These are phyloP conservation scores for Pollachius pollachius DNA, from an alignment of 2,113 vertebrate genomes.

Conservation along the genomic window DNA sequence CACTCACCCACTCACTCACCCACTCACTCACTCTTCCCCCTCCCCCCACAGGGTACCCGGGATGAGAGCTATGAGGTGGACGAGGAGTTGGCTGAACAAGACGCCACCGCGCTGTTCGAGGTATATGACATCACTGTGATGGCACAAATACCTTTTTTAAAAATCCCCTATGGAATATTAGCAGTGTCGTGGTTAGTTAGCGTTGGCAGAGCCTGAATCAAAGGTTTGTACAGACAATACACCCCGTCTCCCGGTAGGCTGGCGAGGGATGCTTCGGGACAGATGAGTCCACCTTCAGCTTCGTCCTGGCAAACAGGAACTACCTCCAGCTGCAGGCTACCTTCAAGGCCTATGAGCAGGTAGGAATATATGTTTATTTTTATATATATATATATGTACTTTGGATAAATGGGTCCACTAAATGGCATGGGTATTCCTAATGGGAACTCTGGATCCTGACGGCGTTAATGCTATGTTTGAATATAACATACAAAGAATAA, in stretches of 20 bases:
- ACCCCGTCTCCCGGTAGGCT: conserved; percentile 49
- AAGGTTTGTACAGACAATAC: too few species aligned
- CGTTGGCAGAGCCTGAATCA: too few species aligned
- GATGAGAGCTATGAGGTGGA: conserved; percentile 77
- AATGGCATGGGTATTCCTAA: background rate
- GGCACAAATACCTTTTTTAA: background rate
- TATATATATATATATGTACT: too few species aligned
- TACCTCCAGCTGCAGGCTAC: conserved; percentile 78
- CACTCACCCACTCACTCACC: background rate
- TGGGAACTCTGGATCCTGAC: background rate
- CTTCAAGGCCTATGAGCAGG: conserved; percentile 78
- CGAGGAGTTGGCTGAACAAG: conserved; percentile 70
- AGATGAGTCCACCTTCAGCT: conserved; percentile 78
- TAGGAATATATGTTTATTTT: too few species aligned
- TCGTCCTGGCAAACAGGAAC: conserved; percentile 72
- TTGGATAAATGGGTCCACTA: too few species aligned
- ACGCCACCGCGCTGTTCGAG: conserved; percentile 70
- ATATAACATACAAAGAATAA: too few species aligned
- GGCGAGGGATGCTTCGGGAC: conserved; percentile 75
- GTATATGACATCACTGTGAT: conserved; percentile 34
- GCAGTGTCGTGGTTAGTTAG: too few species aligned
- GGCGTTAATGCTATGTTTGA: too few species aligned
- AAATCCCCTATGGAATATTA: too few species aligned
- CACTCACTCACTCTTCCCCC: conserved; percentile 9
- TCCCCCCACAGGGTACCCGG: conserved; percentile 62